Base-by-base conservation (phyloP, 2,113 vertebrate genomes). In the Ammodytes dubius region DNA sequence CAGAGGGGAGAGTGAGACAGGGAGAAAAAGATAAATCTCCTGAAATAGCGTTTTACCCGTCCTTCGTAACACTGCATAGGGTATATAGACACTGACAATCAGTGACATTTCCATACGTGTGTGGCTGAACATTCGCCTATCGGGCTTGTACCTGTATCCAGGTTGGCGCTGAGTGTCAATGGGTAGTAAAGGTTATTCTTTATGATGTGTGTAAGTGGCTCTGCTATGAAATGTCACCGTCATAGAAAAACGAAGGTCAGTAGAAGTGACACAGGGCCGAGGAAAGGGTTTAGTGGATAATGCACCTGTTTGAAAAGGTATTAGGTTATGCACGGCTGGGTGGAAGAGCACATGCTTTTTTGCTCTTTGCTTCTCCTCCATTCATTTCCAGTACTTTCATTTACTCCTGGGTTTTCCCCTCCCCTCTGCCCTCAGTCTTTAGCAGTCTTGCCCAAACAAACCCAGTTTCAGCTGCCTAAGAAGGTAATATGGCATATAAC, bases 161-260 rank as follows among this genome's bases (percentile, higher is more conserved):
- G 57, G 49, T 54, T 83, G 85, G 74, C 68, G 69, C 56, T 35
- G 49, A 64, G 90, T 90, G 81, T 94, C 90, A 94, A 87, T 87
- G 79, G 91, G 78, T 70, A 91, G 88, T 89, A 94, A 95, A 94
- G 93, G 93, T 95, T 92, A 93, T 84, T 93, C 84, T 89, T 88
- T 91, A 89, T 90, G 89, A 91, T 86, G 90, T 88, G 87, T 89
- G 85, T 87, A 93, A 91, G 89, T 84, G 87, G 85, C 88, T 82
- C 75, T 82, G 75, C 82, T 86, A 79, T 84, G 82, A 95, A 95
- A 95, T 94, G 94, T 92, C 94, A 94, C 89, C 82, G 59, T 91
- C 84, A 71, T 79, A 58, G 84, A 84, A 79, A 90, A 85, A 83
- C 77, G 90, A 95, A 94, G 93, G 91, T 94, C 93, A 92, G 61